Conservation (phyloP, 1,140 invertebrate species). For the Drosophila virilis region DNA sequence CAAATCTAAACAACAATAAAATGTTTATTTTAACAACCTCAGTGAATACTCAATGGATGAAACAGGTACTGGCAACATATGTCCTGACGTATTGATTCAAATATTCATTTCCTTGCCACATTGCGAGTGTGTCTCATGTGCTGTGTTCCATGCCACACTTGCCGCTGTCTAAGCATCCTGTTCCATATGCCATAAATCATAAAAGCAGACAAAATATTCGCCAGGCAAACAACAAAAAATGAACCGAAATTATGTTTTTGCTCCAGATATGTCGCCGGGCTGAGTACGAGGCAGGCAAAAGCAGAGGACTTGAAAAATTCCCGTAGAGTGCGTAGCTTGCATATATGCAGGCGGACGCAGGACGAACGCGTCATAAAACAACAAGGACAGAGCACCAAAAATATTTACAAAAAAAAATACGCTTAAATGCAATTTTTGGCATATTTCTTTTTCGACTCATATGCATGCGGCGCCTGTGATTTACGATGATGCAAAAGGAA, state of each 20-base stretch:
- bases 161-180: slow-evolving; percentile 66
- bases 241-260: slow-evolving; percentile 60
- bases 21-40: not conserved
- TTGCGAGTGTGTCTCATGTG: slow-evolving; percentile 21
- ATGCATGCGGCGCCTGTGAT: slow-evolving; percentile 76
- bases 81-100: slow-evolving; percentile 27
- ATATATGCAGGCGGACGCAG: slow-evolving; percentile 53
- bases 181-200: slow-evolving; percentile 64
- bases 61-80: slow-evolving; percentile 22
- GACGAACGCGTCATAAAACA: slow-evolving; percentile 69
- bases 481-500: slow-evolving; percentile 71
- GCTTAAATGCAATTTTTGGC: slow-evolving; percentile 44
- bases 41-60: not conserved
- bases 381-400: slow-evolving; percentile 58
- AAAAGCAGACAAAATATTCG: slow-evolving; percentile 55
- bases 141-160: slow-evolving; percentile 50
- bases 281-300: slow-evolving; percentile 41
- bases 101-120: slow-evolving; percentile 32
- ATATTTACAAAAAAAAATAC: slow-evolving; percentile 57
- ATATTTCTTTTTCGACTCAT: slow-evolving; percentile 40
- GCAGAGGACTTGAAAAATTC: slow-evolving; percentile 25
- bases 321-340: slow-evolving; percentile 65
- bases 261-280: slow-evolving; percentile 64
- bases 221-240: slow-evolving; percentile 31
- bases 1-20: not conserved